Base-by-base conservation (phyloP, 2,797 vertebrate species). In the Odontamblyopus lacepedii region DNA sequence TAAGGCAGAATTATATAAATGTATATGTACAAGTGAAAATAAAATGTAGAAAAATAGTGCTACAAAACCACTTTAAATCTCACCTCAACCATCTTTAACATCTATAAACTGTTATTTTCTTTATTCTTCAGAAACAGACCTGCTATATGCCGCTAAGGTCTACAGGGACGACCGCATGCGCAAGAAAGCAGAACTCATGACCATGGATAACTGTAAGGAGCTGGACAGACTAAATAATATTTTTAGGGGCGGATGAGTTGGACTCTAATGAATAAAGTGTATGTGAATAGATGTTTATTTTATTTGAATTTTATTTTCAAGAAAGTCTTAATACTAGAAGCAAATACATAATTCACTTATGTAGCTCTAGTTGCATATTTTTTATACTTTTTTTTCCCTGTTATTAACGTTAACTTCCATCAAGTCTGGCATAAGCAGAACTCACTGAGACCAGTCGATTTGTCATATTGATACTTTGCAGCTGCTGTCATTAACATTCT, bases 201-300 rank as follows among this genome's bases (percentile, higher is more conserved):
- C 94, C 85, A 98, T 98, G 97, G 96, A 98, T 71, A 98, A 96
- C 95, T 99, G 98, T 92, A 97, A 95, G 91, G 96, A 99, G 81
- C 81, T 99, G 63, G 96, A 98, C 77, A 95, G 96, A 90, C 91
- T 99, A 90, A 99, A 96, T 80, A 94, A 94, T 84, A 89, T 99
- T 72, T 99, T 96, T 86, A 95, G 96, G 83, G 97, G 95, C n/a
- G 98, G 94, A 90, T 99, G 95, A 97, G 82, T 77, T n/a, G 65
- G 82, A 85, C 62, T 29, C 79, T 86, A 83, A 85, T 87, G 85
- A 80, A 81, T 76, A 3, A 66, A 80, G 86, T 85, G 76, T 90
- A 75, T 80, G 86, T 83, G 78, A 88, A 86, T 90, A 91, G 85
- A 88, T 82, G 85, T 92, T 74, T 89, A 88, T 87, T 87, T 87